Conservation (phyloP, 2,113 vertebrate species). For the Halcyon malimbica region DNA sequence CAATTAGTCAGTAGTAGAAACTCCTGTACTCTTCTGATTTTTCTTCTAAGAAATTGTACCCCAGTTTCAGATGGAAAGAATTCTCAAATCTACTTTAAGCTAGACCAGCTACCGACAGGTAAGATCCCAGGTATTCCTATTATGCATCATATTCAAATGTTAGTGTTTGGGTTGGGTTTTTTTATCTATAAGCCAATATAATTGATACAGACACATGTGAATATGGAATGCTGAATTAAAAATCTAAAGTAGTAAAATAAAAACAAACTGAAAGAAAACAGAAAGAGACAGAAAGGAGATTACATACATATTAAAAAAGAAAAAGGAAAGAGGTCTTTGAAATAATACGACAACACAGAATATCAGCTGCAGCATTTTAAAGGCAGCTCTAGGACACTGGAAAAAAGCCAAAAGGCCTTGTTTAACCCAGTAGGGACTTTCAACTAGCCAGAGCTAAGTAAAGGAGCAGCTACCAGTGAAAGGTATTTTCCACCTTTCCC, state of each 20-base stretch:
- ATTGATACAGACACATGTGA: slow-evolving; percentile 10
- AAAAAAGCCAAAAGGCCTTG: background rate
- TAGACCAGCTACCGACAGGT: slow-evolving; percentile 55
- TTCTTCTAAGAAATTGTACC: background rate
- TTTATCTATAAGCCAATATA: slow-evolving; percentile 24
- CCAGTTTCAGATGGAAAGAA: background rate
- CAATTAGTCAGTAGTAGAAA: background rate
- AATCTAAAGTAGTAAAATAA: slow-evolving; percentile 28
- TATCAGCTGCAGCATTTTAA: slow-evolving; percentile 55
- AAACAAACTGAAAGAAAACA: slow-evolving; percentile 36
- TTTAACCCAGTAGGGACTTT: background rate
- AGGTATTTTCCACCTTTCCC: slow-evolving; percentile 42
- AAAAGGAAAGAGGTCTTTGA: slow-evolving; percentile 1
- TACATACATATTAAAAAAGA: background rate
- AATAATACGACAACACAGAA: slow-evolving; percentile 18
- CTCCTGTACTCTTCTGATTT: background rate
- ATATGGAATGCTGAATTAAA: slow-evolving; percentile 52
- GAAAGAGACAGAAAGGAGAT: slow-evolving; percentile 35
- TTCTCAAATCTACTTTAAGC: background rate
- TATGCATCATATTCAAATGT: slow-evolving; percentile 42
- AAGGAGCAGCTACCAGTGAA: slow-evolving; percentile 33
- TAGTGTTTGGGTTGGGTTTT: background rate
- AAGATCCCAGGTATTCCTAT: slow-evolving; percentile 73
- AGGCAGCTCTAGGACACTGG: slow-evolving; percentile 40
- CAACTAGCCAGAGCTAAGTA: background rate